Evolutionary conservation across 2,888 invertebrate genomes (phyloP).

Genomic region (Polyploca ridens): DNA sequence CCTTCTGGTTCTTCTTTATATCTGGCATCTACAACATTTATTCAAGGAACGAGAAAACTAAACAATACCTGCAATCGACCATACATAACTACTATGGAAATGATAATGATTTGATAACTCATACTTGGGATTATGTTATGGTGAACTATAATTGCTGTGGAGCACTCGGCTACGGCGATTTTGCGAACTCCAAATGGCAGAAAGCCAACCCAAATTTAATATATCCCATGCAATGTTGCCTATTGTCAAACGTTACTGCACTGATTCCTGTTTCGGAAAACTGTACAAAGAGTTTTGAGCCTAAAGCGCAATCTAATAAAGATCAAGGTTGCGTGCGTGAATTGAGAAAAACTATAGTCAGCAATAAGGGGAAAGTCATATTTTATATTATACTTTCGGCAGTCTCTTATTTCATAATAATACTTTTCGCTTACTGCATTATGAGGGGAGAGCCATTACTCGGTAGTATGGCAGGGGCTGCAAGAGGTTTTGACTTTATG

Average conservation of each 20-base stretch:
- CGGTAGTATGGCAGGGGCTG: conserved; percentile 42
- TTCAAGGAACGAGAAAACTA: conserved; percentile 55
- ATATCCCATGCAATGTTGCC: conserved; percentile 70
- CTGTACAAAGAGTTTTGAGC: conserved; percentile 49
- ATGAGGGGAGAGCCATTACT: conserved; percentile 64
- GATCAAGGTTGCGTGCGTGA: conserved; percentile 61
- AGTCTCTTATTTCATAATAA: conserved; percentile 48
- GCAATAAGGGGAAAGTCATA: conserved; percentile 58
- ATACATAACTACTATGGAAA: conserved; percentile 61
- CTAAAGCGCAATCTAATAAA: conserved; percentile 43
- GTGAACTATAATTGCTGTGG: conserved; percentile 72
- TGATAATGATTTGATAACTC: conserved; percentile 65
- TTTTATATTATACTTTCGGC: conserved; percentile 52
- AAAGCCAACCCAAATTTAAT: conserved; percentile 47
- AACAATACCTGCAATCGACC: conserved; percentile 47
- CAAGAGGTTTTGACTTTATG: conserved; percentile 30
- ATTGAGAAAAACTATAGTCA: conserved; percentile 50
- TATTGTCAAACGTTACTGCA: conserved; percentile 51
- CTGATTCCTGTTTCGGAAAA: conserved; percentile 53
- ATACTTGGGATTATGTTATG: conserved; percentile 69
- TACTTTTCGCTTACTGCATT: conserved; percentile 67
- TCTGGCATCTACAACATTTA: conserved; percentile 69
- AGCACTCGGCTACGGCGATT: conserved; percentile 59
- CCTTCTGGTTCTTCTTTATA: conserved; percentile 69
- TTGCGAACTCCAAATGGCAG: conserved; percentile 61